phyloP scores from a whole-genome alignment of 2,113 vertebrate species.

The Pelobates fuscus region DNA sequence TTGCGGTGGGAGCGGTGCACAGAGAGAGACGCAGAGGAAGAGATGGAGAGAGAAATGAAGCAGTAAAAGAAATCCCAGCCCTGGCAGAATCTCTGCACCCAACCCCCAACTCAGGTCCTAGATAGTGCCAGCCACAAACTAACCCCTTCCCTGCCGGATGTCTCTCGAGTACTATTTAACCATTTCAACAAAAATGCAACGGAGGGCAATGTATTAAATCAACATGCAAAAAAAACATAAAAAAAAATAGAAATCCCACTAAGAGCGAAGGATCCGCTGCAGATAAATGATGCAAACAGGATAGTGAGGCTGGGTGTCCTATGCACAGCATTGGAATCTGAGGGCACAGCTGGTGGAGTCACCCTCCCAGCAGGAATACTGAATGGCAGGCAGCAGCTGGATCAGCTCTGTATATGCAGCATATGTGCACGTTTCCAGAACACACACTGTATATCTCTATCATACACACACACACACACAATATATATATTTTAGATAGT shows the following conservation, averaged over 20 bases:
- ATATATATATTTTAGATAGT: too few species aligned
- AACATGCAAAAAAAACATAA: too few species aligned
- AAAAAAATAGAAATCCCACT: too few species aligned
- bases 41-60: neutral
- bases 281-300: too few species aligned
- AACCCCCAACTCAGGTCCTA: neutral
- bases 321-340: neutral
- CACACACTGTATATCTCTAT: too few species aligned
- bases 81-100: constrained; percentile 14
- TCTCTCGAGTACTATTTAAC: too few species aligned
- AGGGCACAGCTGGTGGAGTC: neutral
- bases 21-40: neutral
- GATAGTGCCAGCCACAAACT: constrained; percentile 6
- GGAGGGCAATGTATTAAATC: too few species aligned
- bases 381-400: constrained; percentile 6
- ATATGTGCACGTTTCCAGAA: too few species aligned
- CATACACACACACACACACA: too few species aligned
- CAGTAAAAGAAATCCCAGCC: constrained; percentile 32
- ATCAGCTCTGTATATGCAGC: neutral
- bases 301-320: too few species aligned
- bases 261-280: too few species aligned
- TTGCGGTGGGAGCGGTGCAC: neutral
- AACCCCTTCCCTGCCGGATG: neutral
- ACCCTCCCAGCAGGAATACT: neutral
- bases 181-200: too few species aligned